phyloP scores from a whole-genome alignment of 2,113 vertebrate species.

The Sceloporus undulatus region DNA sequence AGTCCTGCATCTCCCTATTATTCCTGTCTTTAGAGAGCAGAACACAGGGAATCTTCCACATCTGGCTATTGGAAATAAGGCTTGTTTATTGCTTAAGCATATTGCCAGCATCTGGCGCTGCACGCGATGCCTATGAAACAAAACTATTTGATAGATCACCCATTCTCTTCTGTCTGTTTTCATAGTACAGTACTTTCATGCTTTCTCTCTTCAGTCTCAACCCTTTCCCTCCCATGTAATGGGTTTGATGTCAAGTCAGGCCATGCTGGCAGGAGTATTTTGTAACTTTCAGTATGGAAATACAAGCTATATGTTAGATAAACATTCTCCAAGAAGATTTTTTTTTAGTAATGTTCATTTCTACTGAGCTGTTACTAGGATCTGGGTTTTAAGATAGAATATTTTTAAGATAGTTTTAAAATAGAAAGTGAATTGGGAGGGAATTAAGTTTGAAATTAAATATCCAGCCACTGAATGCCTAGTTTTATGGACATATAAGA shows the following conservation, averaged over 20 bases:
- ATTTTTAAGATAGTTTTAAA: background rate
- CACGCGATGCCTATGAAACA: background rate
- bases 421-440: background rate
- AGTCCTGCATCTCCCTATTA: background rate
- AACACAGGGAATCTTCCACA: slow-evolving; percentile 13
- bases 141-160: background rate
- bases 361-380: background rate
- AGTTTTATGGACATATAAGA: background rate
- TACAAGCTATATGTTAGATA: background rate
- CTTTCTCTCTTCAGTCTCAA: background rate
- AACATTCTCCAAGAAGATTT: background rate
- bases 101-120: slow-evolving; percentile 25
- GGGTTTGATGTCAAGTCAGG: background rate
- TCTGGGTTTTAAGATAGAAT: background rate
- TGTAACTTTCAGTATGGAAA: background rate
- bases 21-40: background rate
- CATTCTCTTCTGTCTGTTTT: background rate
- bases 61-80: slow-evolving; percentile 2
- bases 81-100: slow-evolving; percentile 31
- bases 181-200: background rate
- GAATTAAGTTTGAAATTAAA: background rate
- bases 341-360: background rate
- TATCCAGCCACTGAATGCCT: background rate
- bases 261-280: background rate
- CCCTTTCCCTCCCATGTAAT: background rate